A percentile compares a stretch with the other conserved stretches of the same genome.
Conservation (phyloP, 1,140 invertebrate species). For the Melanaphis sacchari region DNA sequence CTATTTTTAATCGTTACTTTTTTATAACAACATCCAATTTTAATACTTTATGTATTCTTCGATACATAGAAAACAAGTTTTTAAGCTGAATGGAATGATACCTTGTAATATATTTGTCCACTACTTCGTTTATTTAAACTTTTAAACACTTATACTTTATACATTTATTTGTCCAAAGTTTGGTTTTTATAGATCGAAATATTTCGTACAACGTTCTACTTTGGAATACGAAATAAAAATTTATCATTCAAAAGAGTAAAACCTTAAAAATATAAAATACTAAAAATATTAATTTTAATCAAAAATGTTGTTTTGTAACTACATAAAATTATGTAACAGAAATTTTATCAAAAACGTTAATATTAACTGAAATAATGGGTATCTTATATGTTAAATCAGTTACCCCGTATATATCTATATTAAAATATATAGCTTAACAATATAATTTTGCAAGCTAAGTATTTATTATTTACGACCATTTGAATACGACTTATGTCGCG, state of each 20-base stretch:
- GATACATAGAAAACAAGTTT: not conserved
- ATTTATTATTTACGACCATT: slow-evolving; percentile 16
- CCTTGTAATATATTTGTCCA: not conserved
- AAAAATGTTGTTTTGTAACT: not conserved
- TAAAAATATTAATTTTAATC: not conserved
- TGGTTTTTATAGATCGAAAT: not conserved
- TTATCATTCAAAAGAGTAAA: not conserved
- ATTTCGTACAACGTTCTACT: not conserved
- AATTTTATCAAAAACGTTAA: not conserved
- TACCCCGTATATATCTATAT: not conserved
- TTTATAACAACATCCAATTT: not conserved
- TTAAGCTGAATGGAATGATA: not conserved
- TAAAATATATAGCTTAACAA: not conserved
- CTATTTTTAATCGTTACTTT: no score
- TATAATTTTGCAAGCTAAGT: not conserved
- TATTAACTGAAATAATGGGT: not conserved
- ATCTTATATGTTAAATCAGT: not conserved
- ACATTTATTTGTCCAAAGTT: not conserved
- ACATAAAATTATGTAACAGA: not conserved
- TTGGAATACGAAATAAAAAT: not conserved
- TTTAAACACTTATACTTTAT: no score
- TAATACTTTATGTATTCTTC: not conserved
- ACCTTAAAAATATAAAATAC: not conserved
- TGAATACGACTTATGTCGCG: not conserved
- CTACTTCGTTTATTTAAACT: not conserved